Percentiles rank a stretch among this genome's conserved stretches.
These are phyloP conservation scores for Bombus ignitus DNA, from an alignment of 1,140 invertebrate species.

Conservation along the genomic window DNA sequence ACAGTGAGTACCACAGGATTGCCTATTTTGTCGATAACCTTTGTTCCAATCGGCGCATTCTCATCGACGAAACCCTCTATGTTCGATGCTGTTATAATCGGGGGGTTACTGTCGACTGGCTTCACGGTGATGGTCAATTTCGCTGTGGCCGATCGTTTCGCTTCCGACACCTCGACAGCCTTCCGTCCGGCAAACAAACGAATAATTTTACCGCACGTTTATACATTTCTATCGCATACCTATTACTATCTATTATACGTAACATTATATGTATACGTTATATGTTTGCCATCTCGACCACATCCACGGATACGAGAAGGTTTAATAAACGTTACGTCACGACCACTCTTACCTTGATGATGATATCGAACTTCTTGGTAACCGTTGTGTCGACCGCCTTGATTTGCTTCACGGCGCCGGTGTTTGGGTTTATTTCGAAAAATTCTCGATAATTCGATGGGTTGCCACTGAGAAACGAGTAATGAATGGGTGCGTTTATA, in stretches of 20 bases:
- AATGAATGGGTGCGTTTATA: slow-evolving; percentile 90
- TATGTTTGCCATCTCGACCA: too few relatives aligned
- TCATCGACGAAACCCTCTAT: slow-evolving; percentile 92
- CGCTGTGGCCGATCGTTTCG: slow-evolving; percentile 90
- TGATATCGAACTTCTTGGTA: slow-evolving; percentile 88
- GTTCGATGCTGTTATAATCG: slow-evolving; percentile 88
- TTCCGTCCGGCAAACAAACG: slow-evolving; percentile 64
- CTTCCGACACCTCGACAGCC: slow-evolving; percentile 92
- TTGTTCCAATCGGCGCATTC: slow-evolving; percentile 92
- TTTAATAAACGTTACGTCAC: too few relatives aligned
- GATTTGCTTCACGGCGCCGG: slow-evolving; percentile 91
- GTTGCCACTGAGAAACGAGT: slow-evolving; percentile 91
- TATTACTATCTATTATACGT: too few relatives aligned
- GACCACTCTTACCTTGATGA: slow-evolving; percentile 86
- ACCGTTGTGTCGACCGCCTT: slow-evolving; percentile 90
- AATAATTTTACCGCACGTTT: not conserved
- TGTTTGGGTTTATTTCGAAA: slow-evolving; percentile 92
- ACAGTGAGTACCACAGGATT: slow-evolving; percentile 89
- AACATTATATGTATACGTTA: too few relatives aligned
- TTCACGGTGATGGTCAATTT: slow-evolving; percentile 91
- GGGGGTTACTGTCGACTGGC: slow-evolving; percentile 92
- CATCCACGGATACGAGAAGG: not conserved
- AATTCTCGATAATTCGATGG: slow-evolving; percentile 90
- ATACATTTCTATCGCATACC: not conserved
- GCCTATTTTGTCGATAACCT: slow-evolving; percentile 87